Conservation (phyloP, 2,888 invertebrate genomes). For the Buathra laborator region DNA sequence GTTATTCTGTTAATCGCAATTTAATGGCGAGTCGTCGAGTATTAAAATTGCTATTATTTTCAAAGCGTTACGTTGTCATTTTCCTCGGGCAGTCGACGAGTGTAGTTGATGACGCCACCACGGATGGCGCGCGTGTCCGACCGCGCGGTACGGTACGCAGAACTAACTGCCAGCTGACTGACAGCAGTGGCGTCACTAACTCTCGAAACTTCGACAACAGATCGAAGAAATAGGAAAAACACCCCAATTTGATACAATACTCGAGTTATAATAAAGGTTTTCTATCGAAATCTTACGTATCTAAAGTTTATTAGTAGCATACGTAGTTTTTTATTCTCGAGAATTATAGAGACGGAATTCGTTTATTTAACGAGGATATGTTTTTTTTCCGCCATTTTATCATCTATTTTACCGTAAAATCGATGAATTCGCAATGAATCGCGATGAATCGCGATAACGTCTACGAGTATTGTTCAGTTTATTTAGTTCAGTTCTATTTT, state of each 20-base stretch:
- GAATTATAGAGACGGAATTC: not conserved
- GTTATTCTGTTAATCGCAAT: not conserved
- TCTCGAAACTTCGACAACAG: not conserved
- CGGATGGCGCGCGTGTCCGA: not conserved
- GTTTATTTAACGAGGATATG: not conserved
- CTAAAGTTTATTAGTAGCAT: not conserved
- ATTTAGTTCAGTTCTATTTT: not conserved
- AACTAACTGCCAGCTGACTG: not conserved
- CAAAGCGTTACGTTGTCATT: not conserved
- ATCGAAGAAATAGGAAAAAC: not conserved
- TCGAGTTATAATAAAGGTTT: not conserved
- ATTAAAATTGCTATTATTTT: not conserved
- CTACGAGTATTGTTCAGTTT: not conserved
- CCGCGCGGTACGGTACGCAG: not conserved
- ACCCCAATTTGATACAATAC: not conserved
- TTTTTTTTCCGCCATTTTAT: constrained; percentile 1
- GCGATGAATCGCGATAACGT: no score
- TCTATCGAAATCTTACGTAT: not conserved
- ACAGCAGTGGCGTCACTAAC: constrained; percentile 2
- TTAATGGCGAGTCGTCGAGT: not conserved
- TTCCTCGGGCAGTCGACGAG: not conserved
- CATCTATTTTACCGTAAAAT: not conserved
- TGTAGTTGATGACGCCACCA: not conserved
- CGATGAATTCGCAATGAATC: not conserved
- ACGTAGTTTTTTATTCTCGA: not conserved